These are phyloP conservation scores for Cactoblastis cactorum DNA, from an alignment of 2,888 invertebrate species.

Conservation along the genomic window DNA sequence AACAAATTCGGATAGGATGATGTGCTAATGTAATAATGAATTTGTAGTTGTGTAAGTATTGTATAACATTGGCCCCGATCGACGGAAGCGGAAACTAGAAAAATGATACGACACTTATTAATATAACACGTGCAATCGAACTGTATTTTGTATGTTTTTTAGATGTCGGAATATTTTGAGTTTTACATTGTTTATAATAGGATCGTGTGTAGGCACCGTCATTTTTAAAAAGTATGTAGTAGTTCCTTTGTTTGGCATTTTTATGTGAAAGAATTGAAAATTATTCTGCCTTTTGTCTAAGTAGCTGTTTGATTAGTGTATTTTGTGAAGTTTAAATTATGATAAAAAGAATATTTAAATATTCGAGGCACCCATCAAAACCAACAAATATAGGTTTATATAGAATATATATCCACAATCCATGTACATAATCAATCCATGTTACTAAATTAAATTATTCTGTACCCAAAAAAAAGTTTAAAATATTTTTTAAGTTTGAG, in stretches of 20 bases:
- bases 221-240: no score
- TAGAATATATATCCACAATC: not conserved
- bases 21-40: no score
- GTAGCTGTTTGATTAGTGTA: no score
- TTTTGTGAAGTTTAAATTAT: not conserved
- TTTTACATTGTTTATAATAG: not conserved
- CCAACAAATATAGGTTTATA: conserved; percentile 17
- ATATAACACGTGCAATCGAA: conserved; percentile 8
- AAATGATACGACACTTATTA: conserved; percentile 6
- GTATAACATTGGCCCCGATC: conserved; percentile 9
- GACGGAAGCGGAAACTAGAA: conserved; percentile 10
- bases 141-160: not conserved
- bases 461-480: not conserved
- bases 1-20: no score
- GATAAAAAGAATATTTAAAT: not conserved
- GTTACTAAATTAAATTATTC: not conserved
- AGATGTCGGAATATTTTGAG: not conserved
- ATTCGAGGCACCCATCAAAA: conserved; percentile 14
- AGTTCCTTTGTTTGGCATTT: no score
- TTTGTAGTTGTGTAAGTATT: no score
- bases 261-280: no score
- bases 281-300: no score
- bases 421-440: conserved; percentile 7
- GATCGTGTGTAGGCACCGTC: not conserved
- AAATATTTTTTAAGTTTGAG: conserved; percentile 26